Evolutionary conservation across 2,888 invertebrate species (phyloP).

Genomic region (Agrochola circellaris): DNA sequence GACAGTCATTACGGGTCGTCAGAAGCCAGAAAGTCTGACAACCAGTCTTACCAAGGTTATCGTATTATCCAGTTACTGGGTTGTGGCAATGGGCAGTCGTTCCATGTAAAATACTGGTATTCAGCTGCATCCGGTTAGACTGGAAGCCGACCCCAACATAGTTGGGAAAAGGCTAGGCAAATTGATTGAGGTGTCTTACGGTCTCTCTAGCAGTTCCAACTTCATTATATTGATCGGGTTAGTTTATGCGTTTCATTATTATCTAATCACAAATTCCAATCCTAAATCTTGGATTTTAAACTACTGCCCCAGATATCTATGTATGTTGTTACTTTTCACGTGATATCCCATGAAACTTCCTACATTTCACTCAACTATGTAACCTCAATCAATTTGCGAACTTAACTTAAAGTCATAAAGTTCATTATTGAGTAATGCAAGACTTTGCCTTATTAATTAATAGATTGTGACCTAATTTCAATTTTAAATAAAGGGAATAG

Average conservation of each 20-base stretch:
- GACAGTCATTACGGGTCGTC: too few species aligned
- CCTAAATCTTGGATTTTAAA: constrained; percentile 23
- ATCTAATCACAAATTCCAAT: constrained; percentile 14
- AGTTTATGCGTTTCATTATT: constrained; percentile 19
- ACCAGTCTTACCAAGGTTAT: too few species aligned
- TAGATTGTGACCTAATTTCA: constrained; percentile 10
- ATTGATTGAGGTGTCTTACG: too few species aligned
- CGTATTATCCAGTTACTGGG: too few species aligned
- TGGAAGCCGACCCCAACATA: too few species aligned
- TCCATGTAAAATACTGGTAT: too few species aligned
- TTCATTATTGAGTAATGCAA: constrained; percentile 26
- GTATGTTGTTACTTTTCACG: constrained; percentile 23
- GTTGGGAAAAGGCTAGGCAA: too few species aligned
- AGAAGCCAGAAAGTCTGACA: too few species aligned
- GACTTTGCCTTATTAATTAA: constrained; percentile 14
- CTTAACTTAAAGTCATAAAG: constrained; percentile 8
- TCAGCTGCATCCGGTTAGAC: too few species aligned
- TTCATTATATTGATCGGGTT: background rate
- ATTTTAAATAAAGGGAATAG: constrained; percentile 2
- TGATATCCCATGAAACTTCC: constrained; percentile 20
- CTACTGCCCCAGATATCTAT: constrained; percentile 15
- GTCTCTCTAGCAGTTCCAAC: background rate
- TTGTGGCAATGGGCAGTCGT: too few species aligned
- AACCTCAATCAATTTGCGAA: constrained; percentile 23
- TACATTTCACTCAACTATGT: constrained; percentile 18